Evolutionary conservation across 2,113 vertebrate species (phyloP).

Genomic region (Physeter macrocephalus): DNA sequence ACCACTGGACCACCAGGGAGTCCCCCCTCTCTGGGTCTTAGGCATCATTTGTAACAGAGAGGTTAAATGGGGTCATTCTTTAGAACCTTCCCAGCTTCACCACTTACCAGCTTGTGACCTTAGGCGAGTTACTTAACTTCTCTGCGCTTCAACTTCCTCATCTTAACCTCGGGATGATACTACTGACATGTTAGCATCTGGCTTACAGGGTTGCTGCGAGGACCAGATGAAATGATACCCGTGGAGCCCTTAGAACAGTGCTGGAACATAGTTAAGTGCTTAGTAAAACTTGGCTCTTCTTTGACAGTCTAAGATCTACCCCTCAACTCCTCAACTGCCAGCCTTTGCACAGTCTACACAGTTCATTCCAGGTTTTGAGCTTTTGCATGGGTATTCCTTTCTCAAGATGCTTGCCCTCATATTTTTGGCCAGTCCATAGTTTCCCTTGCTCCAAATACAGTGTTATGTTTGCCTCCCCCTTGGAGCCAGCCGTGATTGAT

Average conservation of each 20-base stretch:
- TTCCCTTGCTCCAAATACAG: not conserved
- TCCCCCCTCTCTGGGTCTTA: not conserved
- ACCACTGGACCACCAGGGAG: no score
- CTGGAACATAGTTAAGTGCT: accelerated
- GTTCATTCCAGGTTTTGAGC: not conserved
- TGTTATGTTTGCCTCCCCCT: not conserved
- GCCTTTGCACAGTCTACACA: accelerated
- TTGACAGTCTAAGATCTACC: no score
- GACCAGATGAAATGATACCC: not conserved
- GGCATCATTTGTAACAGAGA: no score
- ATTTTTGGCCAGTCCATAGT: accelerated
- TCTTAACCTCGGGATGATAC: not conserved
- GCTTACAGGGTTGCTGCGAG: not conserved
- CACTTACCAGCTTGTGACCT: not conserved
- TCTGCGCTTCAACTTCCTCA: not conserved
- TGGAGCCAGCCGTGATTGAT: not conserved
- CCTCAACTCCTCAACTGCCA: accelerated
- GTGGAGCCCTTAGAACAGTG: not conserved
- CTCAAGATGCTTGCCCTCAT: accelerated
- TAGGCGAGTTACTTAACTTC: not conserved
- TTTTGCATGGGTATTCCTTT: not conserved
- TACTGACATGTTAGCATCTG: not conserved
- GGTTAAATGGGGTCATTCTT: not conserved
- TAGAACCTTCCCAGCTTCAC: not conserved
- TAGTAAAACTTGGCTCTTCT: no score